These are phyloP conservation scores for Euphydryas editha DNA, from an alignment of 2,888 invertebrate species.

Conservation along the genomic window DNA sequence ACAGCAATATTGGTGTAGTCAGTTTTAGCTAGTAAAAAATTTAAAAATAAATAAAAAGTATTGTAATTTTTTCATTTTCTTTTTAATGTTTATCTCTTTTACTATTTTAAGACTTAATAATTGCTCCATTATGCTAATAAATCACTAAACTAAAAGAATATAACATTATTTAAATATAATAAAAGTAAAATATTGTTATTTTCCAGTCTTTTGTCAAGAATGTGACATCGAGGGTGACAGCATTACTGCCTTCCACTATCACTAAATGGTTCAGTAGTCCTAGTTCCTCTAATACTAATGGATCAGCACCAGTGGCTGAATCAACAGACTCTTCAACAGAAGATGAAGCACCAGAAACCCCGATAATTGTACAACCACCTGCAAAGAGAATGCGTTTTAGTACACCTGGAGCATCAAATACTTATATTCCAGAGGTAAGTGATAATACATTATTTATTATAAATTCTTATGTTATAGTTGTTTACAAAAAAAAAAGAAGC, in stretches of 20 bases:
- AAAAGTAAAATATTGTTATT: conserved; percentile 25
- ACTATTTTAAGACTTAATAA: no score
- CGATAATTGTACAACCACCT: conserved; percentile 68
- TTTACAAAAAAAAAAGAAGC: no score
- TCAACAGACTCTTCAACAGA: conserved; percentile 71
- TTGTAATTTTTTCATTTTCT: no score
- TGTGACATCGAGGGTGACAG: conserved; percentile 85
- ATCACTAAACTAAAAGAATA: not conserved
- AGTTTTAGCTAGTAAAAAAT: no score
- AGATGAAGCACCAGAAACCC: conserved; percentile 60
- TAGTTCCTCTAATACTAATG: conserved; percentile 64
- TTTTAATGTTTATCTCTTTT: no score
- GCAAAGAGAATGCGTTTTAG: conserved; percentile 67
- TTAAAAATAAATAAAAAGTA: no score
- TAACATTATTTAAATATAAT: not conserved
- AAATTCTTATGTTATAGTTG: not conserved
- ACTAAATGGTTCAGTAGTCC: conserved; percentile 80
- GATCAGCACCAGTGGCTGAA: conserved; percentile 65
- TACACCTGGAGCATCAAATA: conserved; percentile 48
- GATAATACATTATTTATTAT: not conserved
- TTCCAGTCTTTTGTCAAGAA: conserved; percentile 88
- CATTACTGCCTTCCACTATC: conserved; percentile 84
- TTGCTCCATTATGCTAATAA: not conserved
- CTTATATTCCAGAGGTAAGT: conserved; percentile 56
- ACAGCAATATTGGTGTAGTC: no score